phyloP scores from a whole-genome alignment of 2,797 vertebrate species.

The Geotrypetes seraphini region DNA sequence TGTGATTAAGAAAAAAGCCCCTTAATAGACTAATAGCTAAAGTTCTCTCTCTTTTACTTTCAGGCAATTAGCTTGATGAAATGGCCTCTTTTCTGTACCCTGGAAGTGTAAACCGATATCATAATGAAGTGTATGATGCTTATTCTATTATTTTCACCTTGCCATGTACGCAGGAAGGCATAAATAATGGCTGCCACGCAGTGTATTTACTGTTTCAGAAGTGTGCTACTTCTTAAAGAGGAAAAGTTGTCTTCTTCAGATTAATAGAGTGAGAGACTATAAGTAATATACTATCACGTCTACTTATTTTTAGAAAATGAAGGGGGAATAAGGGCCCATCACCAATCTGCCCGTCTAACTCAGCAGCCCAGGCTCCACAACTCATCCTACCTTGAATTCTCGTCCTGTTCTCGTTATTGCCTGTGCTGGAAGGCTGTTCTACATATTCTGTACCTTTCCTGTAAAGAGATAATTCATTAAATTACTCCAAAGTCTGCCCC shows the following conservation, averaged over 20 bases:
- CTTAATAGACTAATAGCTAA: conserved; percentile 88
- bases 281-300: too few species aligned
- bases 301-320: too few species aligned
- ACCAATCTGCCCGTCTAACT: too few species aligned
- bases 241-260: conserved; percentile 16
- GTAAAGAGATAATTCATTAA: too few species aligned
- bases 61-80: conserved; percentile 98
- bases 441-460: too few species aligned
- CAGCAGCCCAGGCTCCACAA: too few species aligned
- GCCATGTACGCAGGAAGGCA: conserved; percentile 49
- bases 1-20: conserved; percentile 98
- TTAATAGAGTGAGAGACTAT: too few species aligned
- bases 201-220: conserved; percentile 43
- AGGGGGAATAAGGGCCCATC: too few species aligned
- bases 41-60: conserved; percentile 91
- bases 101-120: conserved; percentile 86
- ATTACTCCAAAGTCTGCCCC: too few species aligned
- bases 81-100: conserved; percentile 76
- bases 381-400: too few species aligned
- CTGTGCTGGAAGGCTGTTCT: too few species aligned
- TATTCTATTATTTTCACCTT: conserved; percentile 88
- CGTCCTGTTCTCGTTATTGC: too few species aligned
- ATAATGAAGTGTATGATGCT: conserved; percentile 82
- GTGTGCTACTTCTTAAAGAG: conserved; percentile 56
- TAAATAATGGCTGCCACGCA: conserved; percentile 54